Conservation (phyloP, 2,113 vertebrate genomes). For the Perca flavescens region DNA sequence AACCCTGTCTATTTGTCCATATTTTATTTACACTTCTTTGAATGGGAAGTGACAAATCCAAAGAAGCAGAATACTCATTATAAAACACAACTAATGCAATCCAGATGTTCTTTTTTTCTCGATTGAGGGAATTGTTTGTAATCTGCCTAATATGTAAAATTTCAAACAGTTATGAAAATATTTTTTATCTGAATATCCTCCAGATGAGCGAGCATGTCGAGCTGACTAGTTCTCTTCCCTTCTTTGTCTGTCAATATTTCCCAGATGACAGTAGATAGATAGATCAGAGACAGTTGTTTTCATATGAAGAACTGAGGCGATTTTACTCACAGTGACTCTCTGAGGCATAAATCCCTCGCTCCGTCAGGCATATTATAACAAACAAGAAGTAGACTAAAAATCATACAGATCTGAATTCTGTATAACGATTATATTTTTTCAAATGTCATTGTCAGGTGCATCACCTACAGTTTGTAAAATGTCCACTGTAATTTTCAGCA, state of each 20-base stretch:
- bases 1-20: constrained; percentile 27
- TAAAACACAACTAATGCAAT: constrained; percentile 67
- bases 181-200: constrained; percentile 77
- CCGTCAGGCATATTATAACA: constrained; percentile 5
- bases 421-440: constrained; percentile 1
- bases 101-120: constrained; percentile 75
- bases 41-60: constrained; percentile 71
- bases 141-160: constrained; percentile 82
- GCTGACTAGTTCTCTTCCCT: constrained; percentile 58
- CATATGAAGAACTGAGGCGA: constrained; percentile 13
- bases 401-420: not conserved
- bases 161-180: constrained; percentile 83
- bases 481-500: not conserved
- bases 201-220: constrained; percentile 73
- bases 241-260: constrained; percentile 58
- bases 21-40: constrained; percentile 19
- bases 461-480: not conserved
- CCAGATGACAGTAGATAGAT: constrained; percentile 61
- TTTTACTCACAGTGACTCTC: constrained; percentile 29
- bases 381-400: not conserved
- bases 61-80: constrained; percentile 64
- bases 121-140: constrained; percentile 54
- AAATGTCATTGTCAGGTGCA: not conserved
- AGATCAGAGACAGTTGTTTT: constrained; percentile 54
- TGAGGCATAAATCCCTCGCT: not conserved